phyloP scores from a whole-genome alignment of 2,113 vertebrate genomes.

The Myotis brandtii region DNA sequence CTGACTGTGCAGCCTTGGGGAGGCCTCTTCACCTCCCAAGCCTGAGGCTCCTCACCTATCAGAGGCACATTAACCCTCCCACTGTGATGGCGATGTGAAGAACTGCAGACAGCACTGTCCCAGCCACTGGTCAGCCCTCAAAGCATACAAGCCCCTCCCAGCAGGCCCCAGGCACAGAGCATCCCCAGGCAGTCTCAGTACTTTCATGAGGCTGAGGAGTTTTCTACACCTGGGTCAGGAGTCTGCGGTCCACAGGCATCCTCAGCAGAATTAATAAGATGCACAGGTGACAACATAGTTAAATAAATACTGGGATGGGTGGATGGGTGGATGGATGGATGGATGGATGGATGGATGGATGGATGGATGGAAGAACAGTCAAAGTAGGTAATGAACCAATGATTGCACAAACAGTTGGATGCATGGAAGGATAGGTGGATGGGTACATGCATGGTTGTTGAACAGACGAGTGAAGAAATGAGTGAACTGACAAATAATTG shows the following conservation, averaged over 20 bases:
- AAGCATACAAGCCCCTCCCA: background rate
- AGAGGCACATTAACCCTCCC: background rate
- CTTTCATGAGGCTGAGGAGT: background rate
- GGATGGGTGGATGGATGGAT: background rate
- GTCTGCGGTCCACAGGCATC: background rate
- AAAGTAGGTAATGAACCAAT: background rate
- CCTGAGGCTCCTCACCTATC: background rate
- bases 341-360: background rate
- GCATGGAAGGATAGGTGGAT: background rate
- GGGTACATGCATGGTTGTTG: background rate
- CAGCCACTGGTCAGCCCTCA: background rate
- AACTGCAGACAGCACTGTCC: background rate
- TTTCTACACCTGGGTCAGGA: background rate
- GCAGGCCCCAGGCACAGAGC: background rate
- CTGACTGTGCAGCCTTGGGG: background rate
- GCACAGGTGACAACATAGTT: background rate
- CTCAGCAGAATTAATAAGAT: background rate
- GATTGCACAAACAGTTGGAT: background rate
- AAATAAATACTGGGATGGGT: background rate
- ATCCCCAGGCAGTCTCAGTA: background rate
- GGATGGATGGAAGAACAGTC: background rate
- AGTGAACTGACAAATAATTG: background rate
- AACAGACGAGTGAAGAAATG: background rate
- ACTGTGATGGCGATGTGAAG: background rate
- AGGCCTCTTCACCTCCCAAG: background rate